phyloP scores from a whole-genome alignment of 1,140 invertebrate genomes.

The Sycophila sp. region DNA sequence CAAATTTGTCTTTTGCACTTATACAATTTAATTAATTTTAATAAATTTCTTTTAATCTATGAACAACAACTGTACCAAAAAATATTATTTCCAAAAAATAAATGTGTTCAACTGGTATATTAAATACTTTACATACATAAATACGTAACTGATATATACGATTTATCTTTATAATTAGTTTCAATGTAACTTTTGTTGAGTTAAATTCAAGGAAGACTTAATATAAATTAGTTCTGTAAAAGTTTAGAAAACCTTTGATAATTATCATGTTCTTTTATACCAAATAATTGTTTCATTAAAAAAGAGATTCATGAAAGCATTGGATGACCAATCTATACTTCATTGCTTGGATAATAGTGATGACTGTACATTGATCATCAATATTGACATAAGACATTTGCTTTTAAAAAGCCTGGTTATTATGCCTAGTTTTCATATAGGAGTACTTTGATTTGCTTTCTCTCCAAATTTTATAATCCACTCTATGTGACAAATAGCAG shows the following conservation, averaged over 20 bases:
- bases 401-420: background rate
- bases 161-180: no score
- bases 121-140: no score
- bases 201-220: no score
- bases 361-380: slow-evolving; percentile 4
- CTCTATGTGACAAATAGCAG: slow-evolving; percentile 51
- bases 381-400: slow-evolving; percentile 6
- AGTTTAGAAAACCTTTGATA: no score
- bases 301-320: slow-evolving; percentile 14
- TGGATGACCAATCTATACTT: slow-evolving; percentile 16
- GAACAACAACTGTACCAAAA: no score
- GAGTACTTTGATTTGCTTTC: slow-evolving; percentile 51
- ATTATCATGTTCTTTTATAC: no score
- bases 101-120: no score
- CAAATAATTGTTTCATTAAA: slow-evolving; percentile 8
- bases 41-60: background rate
- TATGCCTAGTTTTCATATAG: slow-evolving; percentile 47
- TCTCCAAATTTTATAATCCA: slow-evolving; percentile 52
- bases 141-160: no score
- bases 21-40: background rate
- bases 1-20: background rate
- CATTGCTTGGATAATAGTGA: background rate
- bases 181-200: no score
- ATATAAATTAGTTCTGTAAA: no score
- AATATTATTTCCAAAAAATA: background rate